Percentiles rank a stretch among this genome's conserved stretches.
These are phyloP conservation scores for Tenthredo scrophulariae DNA, from an alignment of 2,888 invertebrate genomes.

Conservation along the genomic window DNA sequence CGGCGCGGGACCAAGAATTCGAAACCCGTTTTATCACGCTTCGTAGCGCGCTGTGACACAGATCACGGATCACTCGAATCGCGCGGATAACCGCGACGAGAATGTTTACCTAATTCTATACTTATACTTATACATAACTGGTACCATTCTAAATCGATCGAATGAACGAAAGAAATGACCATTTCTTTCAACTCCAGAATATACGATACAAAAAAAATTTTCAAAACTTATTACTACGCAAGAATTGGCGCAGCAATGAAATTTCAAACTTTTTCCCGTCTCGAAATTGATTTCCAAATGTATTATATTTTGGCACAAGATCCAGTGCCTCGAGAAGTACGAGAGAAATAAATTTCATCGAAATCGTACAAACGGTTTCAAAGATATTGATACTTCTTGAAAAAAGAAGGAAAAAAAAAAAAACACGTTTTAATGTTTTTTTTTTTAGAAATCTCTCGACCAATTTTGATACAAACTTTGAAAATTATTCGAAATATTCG, in stretches of 20 bases:
- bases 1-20: conserved; percentile 20
- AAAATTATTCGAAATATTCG: not conserved
- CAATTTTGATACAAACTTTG: not conserved
- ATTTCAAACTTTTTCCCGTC: not conserved
- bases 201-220: too few relatives aligned
- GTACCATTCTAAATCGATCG: not conserved
- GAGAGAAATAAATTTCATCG: not conserved
- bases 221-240: too few relatives aligned
- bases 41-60: conserved; percentile 45
- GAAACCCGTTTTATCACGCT: conserved; percentile 50
- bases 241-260: too few relatives aligned
- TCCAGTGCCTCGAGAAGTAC: not conserved
- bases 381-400: not conserved
- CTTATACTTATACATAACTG: not conserved
- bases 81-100: conserved; percentile 12
- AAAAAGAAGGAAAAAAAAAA: too few relatives aligned
- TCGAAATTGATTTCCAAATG: not conserved
- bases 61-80: conserved; percentile 38
- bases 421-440: too few relatives aligned
- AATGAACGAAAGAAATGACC: too few relatives aligned
- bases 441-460: not conserved
- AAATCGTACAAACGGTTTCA: not conserved
- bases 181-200: not conserved
- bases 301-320: not conserved
- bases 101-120: conserved; percentile 46